phyloP scores from a whole-genome alignment of 2,113 vertebrate species.

The Percina caprodes region DNA sequence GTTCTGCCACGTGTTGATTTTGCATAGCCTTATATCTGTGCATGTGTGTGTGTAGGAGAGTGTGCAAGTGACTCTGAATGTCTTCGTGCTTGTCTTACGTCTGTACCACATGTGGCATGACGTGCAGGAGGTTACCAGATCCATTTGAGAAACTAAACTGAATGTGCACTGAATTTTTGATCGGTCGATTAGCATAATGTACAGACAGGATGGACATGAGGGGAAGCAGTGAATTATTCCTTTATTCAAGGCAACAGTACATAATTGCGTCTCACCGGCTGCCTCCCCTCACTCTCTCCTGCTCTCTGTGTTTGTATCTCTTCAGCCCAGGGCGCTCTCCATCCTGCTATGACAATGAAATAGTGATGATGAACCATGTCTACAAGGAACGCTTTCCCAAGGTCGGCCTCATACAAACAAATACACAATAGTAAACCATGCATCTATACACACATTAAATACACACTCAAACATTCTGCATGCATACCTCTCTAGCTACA shows the following conservation, averaged over 20 bases:
- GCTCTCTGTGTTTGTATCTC: slow-evolving; percentile 67
- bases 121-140: slow-evolving; percentile 1
- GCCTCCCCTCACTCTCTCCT: slow-evolving; percentile 33
- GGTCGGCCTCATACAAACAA: slow-evolving; percentile 81
- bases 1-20: neutral
- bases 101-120: neutral
- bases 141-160: slow-evolving; percentile 47
- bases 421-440: slow-evolving; percentile 45
- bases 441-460: slow-evolving; percentile 4
- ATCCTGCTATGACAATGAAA: slow-evolving; percentile 95
- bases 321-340: slow-evolving; percentile 91
- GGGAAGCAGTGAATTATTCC: slow-evolving; percentile 32
- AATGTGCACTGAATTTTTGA: slow-evolving; percentile 45
- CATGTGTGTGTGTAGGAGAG: slow-evolving; percentile 5
- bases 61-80: neutral
- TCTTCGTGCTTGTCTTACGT: neutral
- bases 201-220: slow-evolving; percentile 33
- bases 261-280: slow-evolving; percentile 19
- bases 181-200: slow-evolving; percentile 49
- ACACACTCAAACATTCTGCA: slow-evolving; percentile 9
- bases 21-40: neutral
- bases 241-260: slow-evolving; percentile 41
- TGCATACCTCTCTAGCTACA: neutral
- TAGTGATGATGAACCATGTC: slow-evolving; percentile 97
- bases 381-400: slow-evolving; percentile 97